These are phyloP conservation scores for Melanostoma scalare DNA, from an alignment of 2,888 invertebrate genomes.

Conservation along the genomic window DNA sequence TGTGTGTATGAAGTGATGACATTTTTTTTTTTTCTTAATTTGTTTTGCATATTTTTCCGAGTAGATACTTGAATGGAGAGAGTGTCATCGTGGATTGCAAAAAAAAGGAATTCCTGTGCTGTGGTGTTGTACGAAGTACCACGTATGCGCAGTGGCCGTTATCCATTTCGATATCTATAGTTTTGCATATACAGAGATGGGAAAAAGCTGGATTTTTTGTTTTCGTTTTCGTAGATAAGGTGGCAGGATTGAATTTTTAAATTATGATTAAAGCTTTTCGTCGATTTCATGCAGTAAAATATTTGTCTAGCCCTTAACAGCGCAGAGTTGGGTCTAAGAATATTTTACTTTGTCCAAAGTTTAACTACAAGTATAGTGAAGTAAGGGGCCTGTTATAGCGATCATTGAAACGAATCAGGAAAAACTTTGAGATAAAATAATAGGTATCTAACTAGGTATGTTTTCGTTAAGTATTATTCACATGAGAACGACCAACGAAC, in stretches of 20 bases:
- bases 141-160: constrained; percentile 44
- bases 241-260: constrained; percentile 11
- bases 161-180: neutral
- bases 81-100: constrained; percentile 29
- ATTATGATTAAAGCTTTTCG: constrained; percentile 13
- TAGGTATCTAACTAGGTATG: too few species aligned
- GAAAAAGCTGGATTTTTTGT: neutral
- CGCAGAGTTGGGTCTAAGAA: too few species aligned
- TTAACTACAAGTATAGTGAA: too few species aligned
- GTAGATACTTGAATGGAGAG: constrained; percentile 3
- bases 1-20: constrained; percentile 9
- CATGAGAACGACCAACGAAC: too few species aligned
- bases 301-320: constrained; percentile 3
- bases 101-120: constrained; percentile 19
- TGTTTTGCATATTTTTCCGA: constrained; percentile 35
- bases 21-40: constrained; percentile 36
- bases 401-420: too few species aligned
- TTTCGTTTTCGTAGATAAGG: neutral
- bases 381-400: too few species aligned
- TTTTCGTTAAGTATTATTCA: too few species aligned
- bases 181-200: neutral
- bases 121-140: neutral
- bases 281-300: neutral
- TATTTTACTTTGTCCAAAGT: too few species aligned
- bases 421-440: too few species aligned